Evolutionary conservation across 2,888 invertebrate species (phyloP), one percentile per base, ranked within the genome.

Genomic region (Hyalella azteca): DNA sequence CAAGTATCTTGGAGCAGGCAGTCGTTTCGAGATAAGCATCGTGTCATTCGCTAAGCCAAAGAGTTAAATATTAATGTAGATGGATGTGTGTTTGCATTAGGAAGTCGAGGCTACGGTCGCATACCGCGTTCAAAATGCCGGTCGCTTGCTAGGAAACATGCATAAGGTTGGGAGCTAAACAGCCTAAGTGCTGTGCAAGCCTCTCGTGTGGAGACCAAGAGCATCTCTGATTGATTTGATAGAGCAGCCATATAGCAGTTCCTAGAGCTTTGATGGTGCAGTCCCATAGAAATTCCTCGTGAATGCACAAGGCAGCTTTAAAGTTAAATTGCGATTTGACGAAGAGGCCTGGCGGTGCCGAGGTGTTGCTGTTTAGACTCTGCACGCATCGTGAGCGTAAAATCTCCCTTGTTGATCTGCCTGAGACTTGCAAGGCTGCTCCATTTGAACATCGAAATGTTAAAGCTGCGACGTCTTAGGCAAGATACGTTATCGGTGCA

Each of bases 21-120:
- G 66, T 66, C 66, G 66, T 66, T 66, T 29, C 7, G 66, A 66
- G 66, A 66, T 66, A 66, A 36, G 66, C 29, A 66, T 66, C 66
- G 36, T 66, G 66, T 66, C 66, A 36, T 66, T 32, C 66, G 36
- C 36, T 29, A 32, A 36, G 19, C 66, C 66, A 36, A 9, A 66
- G 66, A n/a, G 13, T 66, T 66, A 66, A 66, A 66, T 66, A 66
- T 66, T 66, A 66, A 66, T 66, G 66, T 66, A 66, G 66, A 66
- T 66, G 66, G 66, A 66, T 66, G 66, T 36, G 36, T 36, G 66
- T 29, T 36, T 66, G 66, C 66, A 66, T 66, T 66, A 66, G 66
- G 66, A 66, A 32, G 66, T 32, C 66, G 29, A 54, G 29, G 54
- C 66, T 66, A n/a, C 36, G 19, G 66, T 66, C 66, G 9, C 66